Evolutionary conservation across 2,888 invertebrate species (phyloP), one percentile per base, ranked within the genome.

Genomic region (Amphimallon solstitiale): DNA sequence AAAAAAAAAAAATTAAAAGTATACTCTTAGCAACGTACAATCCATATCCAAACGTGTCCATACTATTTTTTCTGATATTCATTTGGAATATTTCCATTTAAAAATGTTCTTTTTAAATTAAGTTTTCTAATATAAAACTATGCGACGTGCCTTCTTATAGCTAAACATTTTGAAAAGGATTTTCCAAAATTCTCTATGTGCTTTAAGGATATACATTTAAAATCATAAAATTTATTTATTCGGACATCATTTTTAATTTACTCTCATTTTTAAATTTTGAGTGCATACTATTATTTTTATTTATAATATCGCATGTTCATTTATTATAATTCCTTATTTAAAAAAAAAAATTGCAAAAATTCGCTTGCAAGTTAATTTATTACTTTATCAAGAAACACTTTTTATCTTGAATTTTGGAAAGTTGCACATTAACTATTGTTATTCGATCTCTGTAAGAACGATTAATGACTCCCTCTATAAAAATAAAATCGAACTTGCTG

Each of bases 71-170:
- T n/a, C n/a, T n/a, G n/a, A 46, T 21, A 43, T 19, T 0, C n/a
- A 23, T 10, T 48, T 23, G 2, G 2, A 34, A 7, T 9, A 34
- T 34, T 34, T 7, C 35, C 5, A 14, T 45, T 45, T 45, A 7
- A n/a, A n/a, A n/a, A n/a, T n/a, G n/a, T 45, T 6, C 9, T 17
- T 19, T 15, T 10, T 7, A 19, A 46, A 46, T 46, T 23, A n/a
- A n/a, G 2, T 17, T 29, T 48, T 21, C 23, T 21, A 5, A 29
- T 7, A 29, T 29, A 29, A 1, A 3, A 5, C 7, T 10, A 12
- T 48, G 48, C 48, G 48, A 48, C 48, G 48, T 48, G 10, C n/a
- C 48, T 48, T 48, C 48, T 48, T 48, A 48, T 48, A 48, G 48
- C 48, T 48, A 23, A 23, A 23, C 12, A 14, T 48, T 46, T 29